These are phyloP conservation scores for Adelosebastes latens DNA, from an alignment of 2,797 vertebrate genomes.

Conservation along the genomic window DNA sequence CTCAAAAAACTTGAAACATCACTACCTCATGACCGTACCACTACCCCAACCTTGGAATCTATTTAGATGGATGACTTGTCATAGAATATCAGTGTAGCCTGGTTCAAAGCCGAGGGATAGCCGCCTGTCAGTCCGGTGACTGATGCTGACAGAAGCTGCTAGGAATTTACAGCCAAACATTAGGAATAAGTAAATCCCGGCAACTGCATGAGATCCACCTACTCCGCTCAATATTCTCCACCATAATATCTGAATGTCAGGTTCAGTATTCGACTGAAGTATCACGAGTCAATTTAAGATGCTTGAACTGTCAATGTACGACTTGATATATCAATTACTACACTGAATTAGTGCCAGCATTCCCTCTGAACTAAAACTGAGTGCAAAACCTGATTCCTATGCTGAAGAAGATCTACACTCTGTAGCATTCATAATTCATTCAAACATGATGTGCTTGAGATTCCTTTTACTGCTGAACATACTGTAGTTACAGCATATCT, in stretches of 20 bases:
- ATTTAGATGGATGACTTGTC: not conserved
- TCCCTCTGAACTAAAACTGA: conserved; percentile 23
- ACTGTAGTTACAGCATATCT: conserved; percentile 1
- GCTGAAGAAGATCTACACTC: not conserved
- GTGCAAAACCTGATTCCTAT: conserved; percentile 28
- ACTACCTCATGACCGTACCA: too few species aligned
- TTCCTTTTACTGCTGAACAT: not conserved
- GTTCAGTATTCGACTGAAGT: conserved; percentile 25
- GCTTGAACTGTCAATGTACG: conserved; percentile 17
- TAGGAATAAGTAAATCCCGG: not conserved
- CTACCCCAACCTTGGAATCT: not conserved
- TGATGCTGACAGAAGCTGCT: not conserved
- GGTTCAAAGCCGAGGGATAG: not conserved
- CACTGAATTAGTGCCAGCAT: conserved; percentile 15
- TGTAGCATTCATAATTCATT: conserved; percentile 47
- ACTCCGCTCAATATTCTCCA: conserved; percentile 9
- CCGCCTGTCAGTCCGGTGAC: not conserved
- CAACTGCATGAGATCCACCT: not conserved
- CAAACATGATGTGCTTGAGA: not conserved
- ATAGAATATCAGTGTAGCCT: not conserved
- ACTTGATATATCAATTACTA: conserved; percentile 40
- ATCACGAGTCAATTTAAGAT: conserved; percentile 26
- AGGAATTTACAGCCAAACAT: conserved; percentile 9
- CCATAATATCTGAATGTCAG: not conserved
- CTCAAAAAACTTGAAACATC: not conserved